Evolutionary conservation across 2,113 vertebrate species (phyloP).

Genomic region (Alces alces): DNA sequence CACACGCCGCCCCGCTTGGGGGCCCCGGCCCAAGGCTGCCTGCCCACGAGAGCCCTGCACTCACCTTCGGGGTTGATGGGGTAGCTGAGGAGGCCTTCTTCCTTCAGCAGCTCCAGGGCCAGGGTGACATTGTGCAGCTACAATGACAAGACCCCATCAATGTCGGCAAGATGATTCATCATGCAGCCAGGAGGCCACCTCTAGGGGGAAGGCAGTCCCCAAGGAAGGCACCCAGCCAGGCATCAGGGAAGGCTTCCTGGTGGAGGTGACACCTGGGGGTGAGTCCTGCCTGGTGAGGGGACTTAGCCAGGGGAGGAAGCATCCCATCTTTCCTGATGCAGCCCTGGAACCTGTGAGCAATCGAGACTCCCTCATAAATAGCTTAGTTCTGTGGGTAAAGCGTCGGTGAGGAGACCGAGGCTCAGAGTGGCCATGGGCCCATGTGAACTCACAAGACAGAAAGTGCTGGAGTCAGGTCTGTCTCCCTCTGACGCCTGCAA

Average conservation of each 20-base stretch:
- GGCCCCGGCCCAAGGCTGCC: fast-evolving
- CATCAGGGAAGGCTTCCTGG: neutral
- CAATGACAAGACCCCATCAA: neutral
- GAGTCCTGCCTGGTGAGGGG: neutral
- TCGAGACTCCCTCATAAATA: neutral
- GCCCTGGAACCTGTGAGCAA: fast-evolving
- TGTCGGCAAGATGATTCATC: neutral
- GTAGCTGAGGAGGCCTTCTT: slow-evolving; percentile 79
- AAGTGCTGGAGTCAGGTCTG: neutral
- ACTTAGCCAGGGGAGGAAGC: neutral
- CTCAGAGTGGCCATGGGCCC: fast-evolving
- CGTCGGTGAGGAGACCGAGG: fast-evolving
- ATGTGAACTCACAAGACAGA: neutral
- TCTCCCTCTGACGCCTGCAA: fast-evolving
- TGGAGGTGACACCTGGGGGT: neutral
- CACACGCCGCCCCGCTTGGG: fast-evolving
- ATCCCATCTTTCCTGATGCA: neutral
- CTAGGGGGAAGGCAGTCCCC: fast-evolving
- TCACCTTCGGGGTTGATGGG: slow-evolving; percentile 87
- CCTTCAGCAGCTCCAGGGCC: slow-evolving; percentile 88
- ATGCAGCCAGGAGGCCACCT: neutral
- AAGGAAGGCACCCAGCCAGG: fast-evolving
- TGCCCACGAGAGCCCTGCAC: neutral
- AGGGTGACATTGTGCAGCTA: slow-evolving; percentile 92
- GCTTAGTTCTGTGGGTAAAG: neutral